A percentile compares a stretch with the other conserved stretches of the same genome.
phyloP scores from a whole-genome alignment of 2,888 invertebrate species.

The Andricus curvator region DNA sequence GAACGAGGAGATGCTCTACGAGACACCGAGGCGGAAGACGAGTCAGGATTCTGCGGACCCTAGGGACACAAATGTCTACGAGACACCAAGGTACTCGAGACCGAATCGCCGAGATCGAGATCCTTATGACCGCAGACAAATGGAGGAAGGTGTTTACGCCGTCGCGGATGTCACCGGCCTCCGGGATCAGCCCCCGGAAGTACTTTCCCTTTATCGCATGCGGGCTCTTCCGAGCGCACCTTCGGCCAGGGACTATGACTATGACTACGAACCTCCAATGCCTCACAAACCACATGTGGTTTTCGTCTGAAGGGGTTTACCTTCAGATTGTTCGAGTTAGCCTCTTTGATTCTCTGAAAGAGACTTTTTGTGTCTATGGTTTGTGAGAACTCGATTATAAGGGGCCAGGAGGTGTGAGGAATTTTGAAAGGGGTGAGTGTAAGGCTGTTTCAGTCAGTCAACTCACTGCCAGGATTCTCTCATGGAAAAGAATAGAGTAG shows the following conservation, averaged over 20 bases:
- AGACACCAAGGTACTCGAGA: slow-evolving; percentile 68
- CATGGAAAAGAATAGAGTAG: neutral
- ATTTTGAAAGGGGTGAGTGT: slow-evolving; percentile 10
- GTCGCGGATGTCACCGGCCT: slow-evolving; percentile 74
- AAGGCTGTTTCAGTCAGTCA: neutral
- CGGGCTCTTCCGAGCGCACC: slow-evolving; percentile 62
- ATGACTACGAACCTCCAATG: slow-evolving; percentile 69
- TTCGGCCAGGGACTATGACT: slow-evolving; percentile 66
- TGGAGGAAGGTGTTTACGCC: slow-evolving; percentile 71
- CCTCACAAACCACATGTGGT: slow-evolving; percentile 76
- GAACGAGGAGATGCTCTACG: slow-evolving; percentile 73
- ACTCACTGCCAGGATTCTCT: neutral
- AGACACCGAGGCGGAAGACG: slow-evolving; percentile 62
- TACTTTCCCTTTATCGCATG: slow-evolving; percentile 71
- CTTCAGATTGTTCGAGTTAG: neutral
- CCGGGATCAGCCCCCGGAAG: slow-evolving; percentile 70
- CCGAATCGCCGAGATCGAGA: slow-evolving; percentile 55
- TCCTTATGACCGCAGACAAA: slow-evolving; percentile 49
- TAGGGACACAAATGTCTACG: slow-evolving; percentile 70
- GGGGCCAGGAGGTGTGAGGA: slow-evolving; percentile 10
- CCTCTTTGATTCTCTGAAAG: slow-evolving; percentile 21
- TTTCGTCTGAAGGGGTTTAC: slow-evolving; percentile 67
- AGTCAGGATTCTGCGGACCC: slow-evolving; percentile 50
- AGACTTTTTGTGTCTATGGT: slow-evolving; percentile 27
- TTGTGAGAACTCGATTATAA: slow-evolving; percentile 33